Percentiles rank a stretch among this genome's conserved stretches.
These are phyloP conservation scores for Campaea margaritaria DNA, from an alignment of 2,888 invertebrate species.

Conservation along the genomic window DNA sequence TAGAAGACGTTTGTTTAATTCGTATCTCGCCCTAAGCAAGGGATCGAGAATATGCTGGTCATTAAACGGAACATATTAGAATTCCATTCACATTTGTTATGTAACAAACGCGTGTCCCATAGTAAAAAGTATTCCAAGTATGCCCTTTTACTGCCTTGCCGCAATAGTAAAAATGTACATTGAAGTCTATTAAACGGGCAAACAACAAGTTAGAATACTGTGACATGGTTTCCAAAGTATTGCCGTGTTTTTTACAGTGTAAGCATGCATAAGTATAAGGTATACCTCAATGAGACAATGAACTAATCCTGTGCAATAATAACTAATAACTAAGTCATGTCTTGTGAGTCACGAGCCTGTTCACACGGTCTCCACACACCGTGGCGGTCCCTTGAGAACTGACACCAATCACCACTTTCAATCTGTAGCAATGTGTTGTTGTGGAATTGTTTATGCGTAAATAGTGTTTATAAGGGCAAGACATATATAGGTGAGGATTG, in stretches of 20 bases:
- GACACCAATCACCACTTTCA: conserved; percentile 36
- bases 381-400: conserved; percentile 37
- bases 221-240: too few species aligned
- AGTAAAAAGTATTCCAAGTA: not conserved
- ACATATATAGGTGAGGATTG: too few species aligned
- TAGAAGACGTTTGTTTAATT: too few species aligned
- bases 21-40: too few species aligned
- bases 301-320: conserved; percentile 10
- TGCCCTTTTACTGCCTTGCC: too few species aligned
- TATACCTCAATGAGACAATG: conserved; percentile 20
- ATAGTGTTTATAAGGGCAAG: too few species aligned
- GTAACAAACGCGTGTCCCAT: conserved; percentile 6
- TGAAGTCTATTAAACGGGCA: too few species aligned
- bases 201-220: too few species aligned
- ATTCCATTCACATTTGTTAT: conserved; percentile 8
- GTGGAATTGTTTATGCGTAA: too few species aligned
- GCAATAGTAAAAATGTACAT: too few species aligned
- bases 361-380: conserved; percentile 38
- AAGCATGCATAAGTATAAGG: too few species aligned
- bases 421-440: conserved; percentile 18
- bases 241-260: not conserved
- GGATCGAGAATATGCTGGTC: too few species aligned
- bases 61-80: not conserved
- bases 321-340: conserved; percentile 11
- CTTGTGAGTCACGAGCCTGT: conserved; percentile 14